Conservation (phyloP, 2,797 vertebrate genomes). For the Dallia pectoralis region DNA sequence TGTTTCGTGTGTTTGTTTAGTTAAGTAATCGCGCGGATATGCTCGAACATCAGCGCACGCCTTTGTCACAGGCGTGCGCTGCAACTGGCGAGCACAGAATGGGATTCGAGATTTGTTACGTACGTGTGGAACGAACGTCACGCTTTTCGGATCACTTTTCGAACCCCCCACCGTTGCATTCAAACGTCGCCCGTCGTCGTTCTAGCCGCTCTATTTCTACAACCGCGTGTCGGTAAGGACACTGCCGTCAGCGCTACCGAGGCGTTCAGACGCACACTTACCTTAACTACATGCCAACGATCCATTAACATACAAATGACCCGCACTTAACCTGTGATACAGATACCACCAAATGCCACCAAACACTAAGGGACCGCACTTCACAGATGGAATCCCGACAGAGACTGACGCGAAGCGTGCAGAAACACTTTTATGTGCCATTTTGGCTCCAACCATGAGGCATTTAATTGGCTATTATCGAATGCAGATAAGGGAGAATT, state of each 20-base stretch:
- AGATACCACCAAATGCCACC: constrained; percentile 74
- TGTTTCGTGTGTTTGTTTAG: not conserved
- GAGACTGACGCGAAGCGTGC: constrained; percentile 44
- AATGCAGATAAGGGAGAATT: constrained; percentile 44
- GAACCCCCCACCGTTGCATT: not conserved
- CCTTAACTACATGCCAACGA: constrained; percentile 71
- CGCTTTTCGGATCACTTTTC: not conserved
- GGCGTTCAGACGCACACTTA: constrained; percentile 62
- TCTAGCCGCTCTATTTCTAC: constrained; percentile 19
- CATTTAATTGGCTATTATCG: constrained; percentile 64
- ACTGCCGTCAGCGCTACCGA: constrained; percentile 37
- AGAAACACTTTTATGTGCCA: constrained; percentile 53
- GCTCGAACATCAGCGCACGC: constrained; percentile 27
- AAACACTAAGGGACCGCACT: constrained; percentile 76
- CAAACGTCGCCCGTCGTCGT: not conserved
- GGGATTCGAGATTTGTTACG: not conserved
- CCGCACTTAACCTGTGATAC: constrained; percentile 70
- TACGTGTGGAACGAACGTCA: not conserved
- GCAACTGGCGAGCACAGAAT: too few relatives aligned
- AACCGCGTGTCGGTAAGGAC: not conserved
- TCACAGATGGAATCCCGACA: constrained; percentile 69
- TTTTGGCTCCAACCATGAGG: constrained; percentile 64
- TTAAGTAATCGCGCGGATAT: not conserved
- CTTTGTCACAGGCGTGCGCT: too few relatives aligned
- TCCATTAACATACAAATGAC: constrained; percentile 81